Evolutionary conservation across 2,888 invertebrate genomes (phyloP), one percentile per base, ranked within the genome.

Genomic region (Agrotis segetum): DNA sequence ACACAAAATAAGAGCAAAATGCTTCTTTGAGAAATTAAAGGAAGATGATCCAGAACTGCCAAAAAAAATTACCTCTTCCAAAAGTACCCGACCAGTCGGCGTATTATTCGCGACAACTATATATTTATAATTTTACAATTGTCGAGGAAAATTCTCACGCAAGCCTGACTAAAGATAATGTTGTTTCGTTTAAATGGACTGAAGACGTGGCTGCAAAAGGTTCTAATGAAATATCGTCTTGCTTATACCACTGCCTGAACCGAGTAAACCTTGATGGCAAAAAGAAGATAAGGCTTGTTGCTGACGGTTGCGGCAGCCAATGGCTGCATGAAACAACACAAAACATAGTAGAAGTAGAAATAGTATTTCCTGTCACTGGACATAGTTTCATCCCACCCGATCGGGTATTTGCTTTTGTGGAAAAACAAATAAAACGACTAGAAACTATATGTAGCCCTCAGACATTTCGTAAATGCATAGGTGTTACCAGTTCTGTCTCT

Each of bases 81-180:
- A 70, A 70, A 67, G 61, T 67, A 47, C 87, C 90, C 7, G 90
- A 90, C 74, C 89, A 91, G 79, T 71, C 86, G 34, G 84, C 87
- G 6, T 91, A 92, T 67, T 92, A 89, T 81, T 80, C 83, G 24
- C 80, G 87, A 40, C 91, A 91, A 55, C n/a, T 64, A 44, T 56
- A 53, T 56, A 56, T 64, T 56, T 90, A 89, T 52, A 70, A 65
- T 70, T 89, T 90, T 71, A 89, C 89, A 24, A 80, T 90, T 13
- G 61, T 81, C 21, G 69, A 83, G 49, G 72, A 77, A 52, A 52
- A 63, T 63, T 63, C 63, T 52, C 52, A 63, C 52, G 52, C 52
- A 81, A 83, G 74, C 62, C n/a, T 62, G 59, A 67, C 62, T 59
- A 63, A 40, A 49, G 50, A 72, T 58, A 44, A 63, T 72, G 24